phyloP scores from a whole-genome alignment of 2,888 invertebrate genomes.

The Diloba caeruleocephala region DNA sequence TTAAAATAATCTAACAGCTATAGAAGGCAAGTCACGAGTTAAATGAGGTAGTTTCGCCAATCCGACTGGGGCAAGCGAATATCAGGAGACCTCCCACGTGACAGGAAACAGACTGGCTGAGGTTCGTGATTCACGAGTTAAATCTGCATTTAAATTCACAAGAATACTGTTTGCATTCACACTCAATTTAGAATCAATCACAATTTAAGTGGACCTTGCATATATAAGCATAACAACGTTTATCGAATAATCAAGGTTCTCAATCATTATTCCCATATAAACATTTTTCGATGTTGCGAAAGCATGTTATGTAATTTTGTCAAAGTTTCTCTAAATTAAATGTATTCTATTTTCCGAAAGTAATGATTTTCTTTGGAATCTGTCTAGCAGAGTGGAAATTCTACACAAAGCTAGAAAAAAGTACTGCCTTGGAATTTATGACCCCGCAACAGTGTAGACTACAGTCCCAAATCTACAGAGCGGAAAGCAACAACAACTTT shows the following conservation, averaged over 20 bases:
- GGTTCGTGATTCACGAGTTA: slow-evolving; percentile 54
- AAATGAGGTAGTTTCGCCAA: slow-evolving; percentile 24
- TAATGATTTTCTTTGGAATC: slow-evolving; percentile 23
- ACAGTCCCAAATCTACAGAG: slow-evolving; percentile 30
- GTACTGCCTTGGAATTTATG: slow-evolving; percentile 31
- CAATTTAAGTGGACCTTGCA: slow-evolving; percentile 18
- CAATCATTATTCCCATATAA: neutral
- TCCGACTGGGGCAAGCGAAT: slow-evolving; percentile 39
- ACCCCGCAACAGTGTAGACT: slow-evolving; percentile 34
- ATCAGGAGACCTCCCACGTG: slow-evolving; percentile 63
- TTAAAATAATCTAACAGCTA: slow-evolving; percentile 4
- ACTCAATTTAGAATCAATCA: slow-evolving; percentile 11
- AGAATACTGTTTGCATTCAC: slow-evolving; percentile 27
- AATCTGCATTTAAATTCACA: slow-evolving; percentile 30
- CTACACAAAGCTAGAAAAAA: slow-evolving; percentile 40
- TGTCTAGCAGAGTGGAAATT: slow-evolving; percentile 17
- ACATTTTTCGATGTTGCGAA: no score
- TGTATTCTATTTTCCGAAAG: neutral
- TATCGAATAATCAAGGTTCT: slow-evolving; percentile 1
- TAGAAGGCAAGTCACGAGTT: slow-evolving; percentile 28
- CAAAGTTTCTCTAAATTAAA: neutral
- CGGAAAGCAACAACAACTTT: slow-evolving; percentile 25
- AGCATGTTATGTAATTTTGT: no score
- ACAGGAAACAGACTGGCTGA: slow-evolving; percentile 53
- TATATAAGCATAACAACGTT: slow-evolving; percentile 12